A percentile compares a stretch with the other conserved stretches of the same genome.
phyloP scores from a whole-genome alignment of 2,113 vertebrate genomes.

The Pluvianellus socialis region DNA sequence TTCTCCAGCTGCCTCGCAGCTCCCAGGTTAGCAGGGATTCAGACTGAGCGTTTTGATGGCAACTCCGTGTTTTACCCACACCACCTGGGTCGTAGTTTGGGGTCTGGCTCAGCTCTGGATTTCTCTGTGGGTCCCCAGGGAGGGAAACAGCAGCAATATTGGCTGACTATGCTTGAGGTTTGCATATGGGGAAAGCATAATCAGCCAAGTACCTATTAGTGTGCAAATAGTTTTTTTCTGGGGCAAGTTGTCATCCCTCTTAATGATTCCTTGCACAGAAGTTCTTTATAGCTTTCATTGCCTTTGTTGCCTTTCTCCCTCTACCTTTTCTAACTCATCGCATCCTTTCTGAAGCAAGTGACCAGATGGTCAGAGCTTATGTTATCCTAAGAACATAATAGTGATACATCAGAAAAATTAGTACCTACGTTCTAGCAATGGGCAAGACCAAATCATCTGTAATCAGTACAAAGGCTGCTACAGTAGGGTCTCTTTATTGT shows the following conservation, averaged over 20 bases:
- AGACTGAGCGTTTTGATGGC: neutral
- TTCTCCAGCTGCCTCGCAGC: fast-evolving
- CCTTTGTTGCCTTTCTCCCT: neutral
- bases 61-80: neutral
- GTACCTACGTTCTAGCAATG: neutral
- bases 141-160: neutral
- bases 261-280: neutral
- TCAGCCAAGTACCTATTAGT: neutral
- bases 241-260: neutral
- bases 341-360: neutral
- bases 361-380: slow-evolving; percentile 53
- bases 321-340: neutral
- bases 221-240: neutral
- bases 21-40: neutral
- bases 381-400: slow-evolving; percentile 26
- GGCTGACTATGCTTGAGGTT: neutral
- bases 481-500: neutral
- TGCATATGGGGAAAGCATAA: neutral
- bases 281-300: neutral
- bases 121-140: neutral
- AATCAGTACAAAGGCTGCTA: neutral
- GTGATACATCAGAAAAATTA: slow-evolving; percentile 34
- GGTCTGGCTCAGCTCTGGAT: neutral
- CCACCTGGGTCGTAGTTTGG: no score
- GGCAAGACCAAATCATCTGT: neutral